Evolutionary conservation across 2,797 vertebrate genomes (phyloP), one percentile per base, ranked within the genome.

Genomic region (Erithacus rubecula): DNA sequence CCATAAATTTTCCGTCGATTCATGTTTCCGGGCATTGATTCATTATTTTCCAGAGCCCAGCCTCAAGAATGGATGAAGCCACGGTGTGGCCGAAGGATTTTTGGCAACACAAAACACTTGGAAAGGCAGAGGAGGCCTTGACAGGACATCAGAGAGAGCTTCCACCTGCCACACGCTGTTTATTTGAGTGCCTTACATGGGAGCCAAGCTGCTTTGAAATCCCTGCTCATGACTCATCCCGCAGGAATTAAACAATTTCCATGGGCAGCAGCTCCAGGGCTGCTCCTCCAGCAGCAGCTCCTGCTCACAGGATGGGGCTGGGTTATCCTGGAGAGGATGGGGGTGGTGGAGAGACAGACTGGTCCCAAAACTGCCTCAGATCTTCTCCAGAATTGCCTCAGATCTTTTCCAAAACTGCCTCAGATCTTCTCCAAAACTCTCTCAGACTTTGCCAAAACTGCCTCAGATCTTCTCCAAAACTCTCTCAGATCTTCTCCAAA

Each of bases 101-200:
- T 59, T 94, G 95, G 94, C 94, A 95, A 8, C 22, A 2, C 5
- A 2, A 53, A 90, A 5, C 81, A 32, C 87, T 94, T 93, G 90
- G 92, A 84, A 75, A 89, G 92, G 37, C 4, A 0, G 16, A 83
- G 16, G 49, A 51, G 30, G 43, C 90, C 95, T 92, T 51, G 47
- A 44, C 20, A 20, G 92, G 92, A 93, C 92, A 93, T 87, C 92
- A 95, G 91, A 83, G 95, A 95, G 90, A 87, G 92, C 94, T 96
- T 95, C 96, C 96, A 96, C 96, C 96, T 96, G 96, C 94, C 95
- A 94, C 94, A n/a, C 90, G 1, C 39, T 96, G 91, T 96, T 96
- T 96, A 95, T 95, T 44, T 89, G 56, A 96, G 94, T 2, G 94
- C 95, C 96, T 94, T 96, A 96, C 91, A 96, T 94, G 96, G 96